Percentiles rank a stretch among this genome's conserved stretches.
phyloP scores from a whole-genome alignment of 2,797 vertebrate genomes.

The Lateolabrax maculatus region DNA sequence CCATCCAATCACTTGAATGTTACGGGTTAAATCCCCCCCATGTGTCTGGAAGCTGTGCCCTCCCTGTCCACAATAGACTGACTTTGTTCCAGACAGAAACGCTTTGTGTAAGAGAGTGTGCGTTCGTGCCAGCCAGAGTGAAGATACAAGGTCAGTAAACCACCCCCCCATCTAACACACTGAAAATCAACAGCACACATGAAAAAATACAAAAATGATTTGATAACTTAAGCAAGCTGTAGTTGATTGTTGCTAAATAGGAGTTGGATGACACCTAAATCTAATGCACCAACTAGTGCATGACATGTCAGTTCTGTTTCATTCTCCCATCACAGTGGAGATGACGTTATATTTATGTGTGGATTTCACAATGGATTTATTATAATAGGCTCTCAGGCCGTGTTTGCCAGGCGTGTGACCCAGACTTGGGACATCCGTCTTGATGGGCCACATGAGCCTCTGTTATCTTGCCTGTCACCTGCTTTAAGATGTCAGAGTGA shows the following conservation, averaged over 20 bases:
- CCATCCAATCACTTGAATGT: constrained; percentile 48
- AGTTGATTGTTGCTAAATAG: constrained; percentile 6
- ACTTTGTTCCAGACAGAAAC: constrained; percentile 80
- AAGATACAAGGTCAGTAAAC: constrained; percentile 75
- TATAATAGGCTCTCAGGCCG: constrained; percentile 58
- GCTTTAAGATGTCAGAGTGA: constrained; percentile 40
- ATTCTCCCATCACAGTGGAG: constrained; percentile 39
- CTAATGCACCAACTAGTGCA: not conserved
- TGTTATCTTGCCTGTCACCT: constrained; percentile 52
- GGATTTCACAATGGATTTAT: constrained; percentile 81
- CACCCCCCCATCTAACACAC: constrained; percentile 35
- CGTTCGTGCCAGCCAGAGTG: constrained; percentile 82
- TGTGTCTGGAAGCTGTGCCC: constrained; percentile 60
- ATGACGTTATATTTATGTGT: constrained; percentile 75
- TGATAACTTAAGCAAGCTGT: not conserved
- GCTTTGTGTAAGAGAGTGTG: constrained; percentile 74
- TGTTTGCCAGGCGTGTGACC: constrained; percentile 63
- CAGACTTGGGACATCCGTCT: constrained; percentile 34
- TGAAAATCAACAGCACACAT: constrained; percentile 50
- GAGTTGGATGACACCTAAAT: constrained; percentile 7
- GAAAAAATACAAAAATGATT: constrained; percentile 18
- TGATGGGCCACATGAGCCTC: constrained; percentile 34
- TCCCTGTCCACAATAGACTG: constrained; percentile 70
- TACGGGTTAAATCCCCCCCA: constrained; percentile 65
- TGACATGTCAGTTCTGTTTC: constrained; percentile 14